Percentiles rank a stretch among this genome's conserved stretches.
phyloP scores from a whole-genome alignment of 1,140 invertebrate genomes.

The Zaprionus ornatus region DNA sequence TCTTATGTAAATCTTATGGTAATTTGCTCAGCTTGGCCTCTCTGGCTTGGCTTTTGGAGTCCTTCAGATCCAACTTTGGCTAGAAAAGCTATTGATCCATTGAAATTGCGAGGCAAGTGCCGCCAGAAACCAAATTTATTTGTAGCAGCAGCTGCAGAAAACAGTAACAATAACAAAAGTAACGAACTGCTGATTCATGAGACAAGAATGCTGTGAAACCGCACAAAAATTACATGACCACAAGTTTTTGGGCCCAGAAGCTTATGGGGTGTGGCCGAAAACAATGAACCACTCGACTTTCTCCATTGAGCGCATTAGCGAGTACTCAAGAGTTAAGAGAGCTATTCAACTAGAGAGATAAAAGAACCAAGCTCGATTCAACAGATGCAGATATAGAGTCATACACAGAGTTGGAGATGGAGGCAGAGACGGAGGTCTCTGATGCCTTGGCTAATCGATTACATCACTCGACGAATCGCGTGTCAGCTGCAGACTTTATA shows the following conservation, averaged over 20 bases:
- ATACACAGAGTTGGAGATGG: constrained; percentile 14
- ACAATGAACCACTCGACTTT: constrained; percentile 30
- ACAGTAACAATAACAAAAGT: constrained; percentile 30
- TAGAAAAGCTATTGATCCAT: constrained; percentile 31
- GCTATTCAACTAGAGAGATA: constrained; percentile 24
- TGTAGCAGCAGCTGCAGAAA: constrained; percentile 33
- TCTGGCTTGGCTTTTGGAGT: constrained; percentile 42
- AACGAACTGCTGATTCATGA: constrained; percentile 59
- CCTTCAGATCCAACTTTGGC: not conserved
- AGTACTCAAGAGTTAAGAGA: constrained; percentile 15
- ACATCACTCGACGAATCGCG: constrained; percentile 51
- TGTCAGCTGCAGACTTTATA: constrained; percentile 41
- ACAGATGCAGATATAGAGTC: constrained; percentile 8
- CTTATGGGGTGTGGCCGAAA: constrained; percentile 42
- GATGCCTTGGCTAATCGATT: constrained; percentile 64
- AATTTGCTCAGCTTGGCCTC: constrained; percentile 51
- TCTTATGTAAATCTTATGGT: constrained; percentile 82
- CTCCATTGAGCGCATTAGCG: constrained; percentile 19
- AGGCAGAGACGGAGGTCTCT: constrained; percentile 26
- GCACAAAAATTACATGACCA: constrained; percentile 58
- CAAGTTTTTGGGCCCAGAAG: constrained; percentile 30
- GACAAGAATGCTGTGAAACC: constrained; percentile 40
- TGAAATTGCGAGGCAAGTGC: constrained; percentile 17
- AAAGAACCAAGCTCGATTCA: not conserved
- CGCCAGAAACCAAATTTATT: constrained; percentile 18